Percentiles rank a stretch among this genome's conserved stretches.
Evolutionary conservation across 1,140 invertebrate genomes (phyloP).

Genomic region (Drosophila kepulauana): DNA sequence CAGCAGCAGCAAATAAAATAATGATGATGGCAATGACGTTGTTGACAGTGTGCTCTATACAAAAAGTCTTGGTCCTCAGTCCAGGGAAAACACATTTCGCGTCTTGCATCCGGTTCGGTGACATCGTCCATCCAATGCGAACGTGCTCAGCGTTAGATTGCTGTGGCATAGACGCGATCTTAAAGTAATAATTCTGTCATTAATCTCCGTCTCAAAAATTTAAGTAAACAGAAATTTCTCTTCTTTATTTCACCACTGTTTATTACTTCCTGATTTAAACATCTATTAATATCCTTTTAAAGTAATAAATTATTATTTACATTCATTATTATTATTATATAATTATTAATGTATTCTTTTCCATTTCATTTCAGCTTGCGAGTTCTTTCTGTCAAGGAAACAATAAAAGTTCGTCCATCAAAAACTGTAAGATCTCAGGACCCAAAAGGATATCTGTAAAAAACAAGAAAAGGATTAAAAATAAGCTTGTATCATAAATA

Average conservation of each 20-base stretch:
- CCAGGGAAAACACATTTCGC: conserved; percentile 26
- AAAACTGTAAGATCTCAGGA: too few relatives aligned
- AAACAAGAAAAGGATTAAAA: too few relatives aligned
- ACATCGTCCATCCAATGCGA: conserved; percentile 20
- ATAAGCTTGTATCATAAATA: background rate
- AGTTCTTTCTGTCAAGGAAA: too few relatives aligned
- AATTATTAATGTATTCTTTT: too few relatives aligned
- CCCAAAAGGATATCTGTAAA: too few relatives aligned
- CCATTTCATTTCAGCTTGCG: too few relatives aligned
- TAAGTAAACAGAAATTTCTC: background rate
- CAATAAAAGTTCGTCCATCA: too few relatives aligned
- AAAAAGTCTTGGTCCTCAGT: background rate
- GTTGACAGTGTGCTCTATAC: conserved; percentile 40
- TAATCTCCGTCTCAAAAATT: background rate
- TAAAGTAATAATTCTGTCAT: background rate
- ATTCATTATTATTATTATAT: too few relatives aligned
- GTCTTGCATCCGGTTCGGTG: conserved; percentile 39
- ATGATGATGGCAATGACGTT: conserved; percentile 43
- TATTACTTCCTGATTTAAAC: too few relatives aligned
- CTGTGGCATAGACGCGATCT: background rate
- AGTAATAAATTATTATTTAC: too few relatives aligned
- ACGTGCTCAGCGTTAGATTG: conserved; percentile 18
- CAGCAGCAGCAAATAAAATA: conserved; percentile 34
- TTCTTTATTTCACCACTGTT: too few relatives aligned
- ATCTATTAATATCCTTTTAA: too few relatives aligned